Conservation (phyloP, 2,888 invertebrate species). For the Gastrophysa polygoni region DNA sequence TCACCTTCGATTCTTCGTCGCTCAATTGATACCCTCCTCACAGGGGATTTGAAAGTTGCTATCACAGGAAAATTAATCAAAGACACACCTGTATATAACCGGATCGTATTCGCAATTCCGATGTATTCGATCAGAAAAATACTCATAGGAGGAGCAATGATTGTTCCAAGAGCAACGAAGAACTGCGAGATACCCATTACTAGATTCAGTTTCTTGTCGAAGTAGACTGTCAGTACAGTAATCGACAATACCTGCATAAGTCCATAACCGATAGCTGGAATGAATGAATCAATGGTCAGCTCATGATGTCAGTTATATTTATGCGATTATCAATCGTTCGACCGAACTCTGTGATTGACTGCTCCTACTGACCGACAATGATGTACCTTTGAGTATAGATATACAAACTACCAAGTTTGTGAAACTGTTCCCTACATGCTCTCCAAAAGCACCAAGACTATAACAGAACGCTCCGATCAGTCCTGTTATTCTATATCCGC, state of each 20-base stretch:
- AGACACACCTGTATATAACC: slow-evolving; percentile 2
- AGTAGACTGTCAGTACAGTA: slow-evolving; percentile 77
- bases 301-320: too few species aligned
- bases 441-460: neutral
- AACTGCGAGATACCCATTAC: slow-evolving; percentile 78
- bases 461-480: neutral
- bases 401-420: neutral
- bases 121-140: slow-evolving; percentile 67
- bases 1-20: too few species aligned
- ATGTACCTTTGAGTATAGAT: neutral
- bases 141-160: slow-evolving; percentile 70
- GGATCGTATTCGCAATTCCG: slow-evolving; percentile 64
- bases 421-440: neutral
- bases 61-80: slow-evolving; percentile 16
- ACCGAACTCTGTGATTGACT: too few species aligned
- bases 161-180: slow-evolving; percentile 70
- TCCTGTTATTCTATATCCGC: neutral
- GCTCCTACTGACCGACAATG: too few species aligned
- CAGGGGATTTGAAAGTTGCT: neutral
- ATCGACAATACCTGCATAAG: slow-evolving; percentile 75
- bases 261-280: slow-evolving; percentile 72
- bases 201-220: slow-evolving; percentile 70
- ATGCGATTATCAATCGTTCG: too few species aligned
- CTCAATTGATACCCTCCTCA: too few species aligned
- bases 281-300: neutral